Evolutionary conservation across 2,113 vertebrate genomes (phyloP).

Genomic region (Rhinolophus sinicus): DNA sequence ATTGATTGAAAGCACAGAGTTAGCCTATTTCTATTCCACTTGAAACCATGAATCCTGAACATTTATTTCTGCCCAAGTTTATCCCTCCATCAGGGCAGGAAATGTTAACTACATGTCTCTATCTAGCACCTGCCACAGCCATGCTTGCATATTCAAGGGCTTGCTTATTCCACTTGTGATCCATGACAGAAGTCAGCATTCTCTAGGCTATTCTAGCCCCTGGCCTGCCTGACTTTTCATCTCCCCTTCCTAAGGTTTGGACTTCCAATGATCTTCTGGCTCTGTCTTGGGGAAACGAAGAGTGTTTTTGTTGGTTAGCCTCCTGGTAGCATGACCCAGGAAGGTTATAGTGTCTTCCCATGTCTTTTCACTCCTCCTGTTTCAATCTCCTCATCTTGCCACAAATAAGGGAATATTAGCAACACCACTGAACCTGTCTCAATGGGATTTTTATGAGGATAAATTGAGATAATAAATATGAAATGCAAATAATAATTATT

Average conservation of each 20-base stretch:
- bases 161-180: slow-evolving; percentile 61
- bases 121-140: slow-evolving; percentile 85
- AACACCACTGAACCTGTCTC: slow-evolving; percentile 18
- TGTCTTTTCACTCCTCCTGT: slow-evolving; percentile 12
- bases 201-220: slow-evolving; percentile 8
- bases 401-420: background rate
- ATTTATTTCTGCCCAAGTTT: slow-evolving; percentile 68
- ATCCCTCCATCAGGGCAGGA: slow-evolving; percentile 73
- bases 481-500: slow-evolving; percentile 76
- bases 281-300: slow-evolving; percentile 38
- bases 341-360: background rate
- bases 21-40: slow-evolving; percentile 53
- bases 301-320: slow-evolving; percentile 18
- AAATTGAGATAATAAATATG: slow-evolving; percentile 60
- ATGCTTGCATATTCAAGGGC: slow-evolving; percentile 80
- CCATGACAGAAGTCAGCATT: slow-evolving; percentile 61
- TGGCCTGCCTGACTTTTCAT: background rate
- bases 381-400: background rate
- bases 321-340: background rate
- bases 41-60: slow-evolving; percentile 50
- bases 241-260: slow-evolving; percentile 13
- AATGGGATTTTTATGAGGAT: slow-evolving; percentile 60
- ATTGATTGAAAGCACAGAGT: slow-evolving; percentile 48
- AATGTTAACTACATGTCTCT: slow-evolving; percentile 76
- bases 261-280: slow-evolving; percentile 15